Evolutionary conservation across 2,888 invertebrate genomes (phyloP), one percentile per base, ranked within the genome.

Genomic region (Cabera pusaria): DNA sequence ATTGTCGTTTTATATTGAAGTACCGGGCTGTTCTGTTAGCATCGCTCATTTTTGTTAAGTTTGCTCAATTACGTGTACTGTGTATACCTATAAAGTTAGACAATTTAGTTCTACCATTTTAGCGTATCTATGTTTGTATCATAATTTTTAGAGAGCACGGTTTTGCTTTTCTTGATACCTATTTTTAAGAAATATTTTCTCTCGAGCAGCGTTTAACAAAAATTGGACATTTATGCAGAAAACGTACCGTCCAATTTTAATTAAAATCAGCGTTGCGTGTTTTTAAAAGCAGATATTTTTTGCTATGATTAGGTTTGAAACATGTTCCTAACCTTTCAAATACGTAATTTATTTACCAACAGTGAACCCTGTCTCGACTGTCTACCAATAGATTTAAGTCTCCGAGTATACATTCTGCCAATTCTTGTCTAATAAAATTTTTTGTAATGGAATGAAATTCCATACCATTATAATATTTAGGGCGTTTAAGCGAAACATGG

Each of bases 41-140:
- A 72, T 80, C 84, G 85, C 87, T 87, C 87, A 87, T 66, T 81
- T 85, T 77, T 72, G 84, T 86, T 87, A 87, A 83, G 81, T 86
- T 85, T 87, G 87, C 87, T 87, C 87, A 87, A 86, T 78, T 83
- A 75, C 65, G 29, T 80, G 70, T 81, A 77, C n/a, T n/a, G n/a
- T 76, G 67, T 75, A 67, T 72, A 71, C 60, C 65, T 69, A 64
- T 78, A 73, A 75, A 65, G 72, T 80, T 77, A 77, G 44, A 66
- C 67, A 59, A 47, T 72, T 64, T 82, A 73, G 72, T 73, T 75
- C 69, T 69, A 68, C 59, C 64, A 56, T 55, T 56, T 55, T 56
- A 58, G 64, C 70, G 70, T 66, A 70, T 66, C 28, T 17, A 28
- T 33, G 56, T 70, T 68, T 85, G 81, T 83, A 83, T 65, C 71